Base-by-base conservation (phyloP, 2,888 invertebrate species). In the Sarcophaga variegata region DNA sequence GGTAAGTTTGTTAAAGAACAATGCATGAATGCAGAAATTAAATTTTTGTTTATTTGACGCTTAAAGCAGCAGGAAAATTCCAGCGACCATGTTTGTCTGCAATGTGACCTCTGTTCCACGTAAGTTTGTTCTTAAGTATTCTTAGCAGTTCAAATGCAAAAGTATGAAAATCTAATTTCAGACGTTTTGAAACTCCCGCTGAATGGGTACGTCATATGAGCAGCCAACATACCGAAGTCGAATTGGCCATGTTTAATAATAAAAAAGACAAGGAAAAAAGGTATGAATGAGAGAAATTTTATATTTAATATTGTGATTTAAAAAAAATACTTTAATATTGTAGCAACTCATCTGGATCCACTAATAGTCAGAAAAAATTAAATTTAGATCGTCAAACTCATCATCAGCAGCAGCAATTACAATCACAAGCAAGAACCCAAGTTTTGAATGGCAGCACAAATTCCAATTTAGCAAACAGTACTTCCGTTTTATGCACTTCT, bases 141-240 rank as follows among this genome's bases (percentile, higher is more conserved):
- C n/a, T 49, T 20, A 11, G 6, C 27, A 17, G 45, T 14, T 14
- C 22, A 27, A 4, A 27, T 5, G 22, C 4, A 17, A 49, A 85
- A 69, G 54, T 5, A 66, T 54, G 37, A 27, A 22, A 66, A 20
- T 20, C 64, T 17, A 25, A 84, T 71, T 84, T 60, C 71, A 93
- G 93, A 79, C 91, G 95, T 89, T 96, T 96, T 94, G 95, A 96
- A 67, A 97, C 97, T 85, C 97, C 97, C 0, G 97, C 96, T 25
- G 97, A 97, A 93, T 97, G 97, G 97, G 97, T 97, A 69, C 96
- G 97, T 5, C 97, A 97, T 91, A 96, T 97, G 91, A 97, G 97
- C 92, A 96, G 95, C 91, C 96, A 96, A 54, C 97, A 97, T 93
- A 97, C 97, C 0, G 97, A 97, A 92, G 94, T 94, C 89, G 97